These are phyloP conservation scores for Peromyscus eremicus DNA, from an alignment of 2,797 vertebrate genomes.

Conservation along the genomic window DNA sequence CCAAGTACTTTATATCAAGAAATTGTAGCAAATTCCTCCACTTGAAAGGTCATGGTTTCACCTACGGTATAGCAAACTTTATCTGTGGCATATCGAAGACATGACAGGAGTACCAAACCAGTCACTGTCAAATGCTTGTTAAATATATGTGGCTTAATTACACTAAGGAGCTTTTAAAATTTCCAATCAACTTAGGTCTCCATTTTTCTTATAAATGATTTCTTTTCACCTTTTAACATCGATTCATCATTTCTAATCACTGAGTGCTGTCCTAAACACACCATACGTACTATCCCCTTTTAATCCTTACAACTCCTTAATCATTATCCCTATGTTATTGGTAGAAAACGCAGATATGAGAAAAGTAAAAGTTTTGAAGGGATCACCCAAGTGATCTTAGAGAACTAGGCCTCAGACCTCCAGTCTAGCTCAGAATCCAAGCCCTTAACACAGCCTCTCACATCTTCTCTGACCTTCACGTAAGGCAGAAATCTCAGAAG, in stretches of 20 bases:
- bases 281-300: not conserved
- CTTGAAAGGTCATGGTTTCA: slow-evolving; percentile 11
- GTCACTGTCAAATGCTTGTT: not conserved
- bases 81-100: not conserved
- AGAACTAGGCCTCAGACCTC: not conserved
- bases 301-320: not conserved
- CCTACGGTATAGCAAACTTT: not conserved
- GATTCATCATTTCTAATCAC: not conserved
- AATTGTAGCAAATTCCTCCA: not conserved
- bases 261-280: not conserved
- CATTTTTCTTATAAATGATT: not conserved
- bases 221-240: not conserved
- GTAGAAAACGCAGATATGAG: not conserved
- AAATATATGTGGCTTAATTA: not conserved
- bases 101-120: not conserved
- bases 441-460: accelerated
- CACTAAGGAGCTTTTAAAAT: not conserved
- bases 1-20: not conserved
- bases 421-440: not conserved
- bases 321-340: not conserved
- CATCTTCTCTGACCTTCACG: not conserved
- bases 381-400: not conserved
- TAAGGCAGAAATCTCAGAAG: not conserved
- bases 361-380: not conserved
- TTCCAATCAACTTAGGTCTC: not conserved